phyloP scores from a whole-genome alignment of 1,140 invertebrate species.

The Drosophila quadrilineata region DNA sequence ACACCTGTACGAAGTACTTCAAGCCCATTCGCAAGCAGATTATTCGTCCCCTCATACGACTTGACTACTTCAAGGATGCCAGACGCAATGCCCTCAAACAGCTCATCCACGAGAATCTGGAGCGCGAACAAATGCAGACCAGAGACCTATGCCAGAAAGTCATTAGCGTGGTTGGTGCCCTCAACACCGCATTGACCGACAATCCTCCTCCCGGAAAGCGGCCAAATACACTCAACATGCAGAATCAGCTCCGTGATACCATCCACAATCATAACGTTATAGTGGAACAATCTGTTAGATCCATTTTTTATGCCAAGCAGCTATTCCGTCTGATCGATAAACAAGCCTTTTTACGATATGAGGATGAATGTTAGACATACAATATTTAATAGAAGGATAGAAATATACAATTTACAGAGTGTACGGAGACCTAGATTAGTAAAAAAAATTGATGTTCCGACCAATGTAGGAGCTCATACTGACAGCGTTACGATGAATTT shows the following conservation, averaged over 20 bases:
- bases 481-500: constrained; percentile 25
- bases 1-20: constrained; percentile 36
- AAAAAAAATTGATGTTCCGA: background rate
- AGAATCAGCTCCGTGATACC: constrained; percentile 52
- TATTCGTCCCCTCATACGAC: constrained; percentile 24
- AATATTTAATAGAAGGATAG: background rate
- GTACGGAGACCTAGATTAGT: background rate
- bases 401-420: constrained; percentile 1
- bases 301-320: constrained; percentile 64
- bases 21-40: constrained; percentile 43
- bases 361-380: no score
- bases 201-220: no score
- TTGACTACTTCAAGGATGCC: constrained; percentile 37
- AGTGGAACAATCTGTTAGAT: constrained; percentile 68
- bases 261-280: constrained; percentile 51
- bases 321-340: constrained; percentile 55
- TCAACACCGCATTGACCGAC: no score
- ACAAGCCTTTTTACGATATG: constrained; percentile 54
- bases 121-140: no score
- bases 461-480: background rate
- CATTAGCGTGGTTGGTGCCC: no score
- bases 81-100: constrained; percentile 16
- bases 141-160: no score
- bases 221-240: no score
- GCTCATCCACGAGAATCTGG: constrained; percentile 48